Base-by-base conservation (phyloP, 2,888 invertebrate species). In the Phymatocera aterrima region DNA sequence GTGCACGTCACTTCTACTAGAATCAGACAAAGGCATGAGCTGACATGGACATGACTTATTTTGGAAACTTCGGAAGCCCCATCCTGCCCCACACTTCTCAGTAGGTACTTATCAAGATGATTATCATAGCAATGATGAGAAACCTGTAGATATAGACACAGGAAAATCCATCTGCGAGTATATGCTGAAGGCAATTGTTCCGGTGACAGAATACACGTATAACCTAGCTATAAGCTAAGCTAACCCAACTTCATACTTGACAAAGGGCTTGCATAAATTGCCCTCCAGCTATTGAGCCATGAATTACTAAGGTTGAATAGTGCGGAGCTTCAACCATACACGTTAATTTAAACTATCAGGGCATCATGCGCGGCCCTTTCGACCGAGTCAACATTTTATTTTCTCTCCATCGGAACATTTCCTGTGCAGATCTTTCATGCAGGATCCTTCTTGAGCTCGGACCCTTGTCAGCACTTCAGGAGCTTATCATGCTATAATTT, bases 381-480 rank as follows among this genome's bases (percentile, higher is more conserved):
- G 12, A 1, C 1, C 24, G 8, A 28, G 28, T 15, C 10, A 57
- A 57, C 8, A 1, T 28, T 28, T 12, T 12, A 3, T 3, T 57
- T 57, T 15, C 28, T 57, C 6, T 21, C 1, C n/a, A n/a, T n/a
- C n/a, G 10, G 21, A 64, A 18, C 37, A 21, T 18, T 64, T 37
- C 21, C 10, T 37, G 57, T 28, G 12, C 15, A 8, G 3, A 34
- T 43, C 28, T 28, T 46, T 28, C n/a, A n/a, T n/a, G 28, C 24
- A 12, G 24, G 24, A 24, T 2, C 24, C 18, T 24, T 68, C 46
- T 68, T 12, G 28, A 68, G 68, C 46, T 68, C 46, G 68, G 46
- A 43, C 68, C 68, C 68, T 68, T 46, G 68, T 68, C 68, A 68
- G 68, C 68, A 68, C 28, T 68, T 46, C 15, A 68, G 28, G n/a